phyloP scores from a whole-genome alignment of 2,113 vertebrate genomes.

The Bombycilla garrulus region DNA sequence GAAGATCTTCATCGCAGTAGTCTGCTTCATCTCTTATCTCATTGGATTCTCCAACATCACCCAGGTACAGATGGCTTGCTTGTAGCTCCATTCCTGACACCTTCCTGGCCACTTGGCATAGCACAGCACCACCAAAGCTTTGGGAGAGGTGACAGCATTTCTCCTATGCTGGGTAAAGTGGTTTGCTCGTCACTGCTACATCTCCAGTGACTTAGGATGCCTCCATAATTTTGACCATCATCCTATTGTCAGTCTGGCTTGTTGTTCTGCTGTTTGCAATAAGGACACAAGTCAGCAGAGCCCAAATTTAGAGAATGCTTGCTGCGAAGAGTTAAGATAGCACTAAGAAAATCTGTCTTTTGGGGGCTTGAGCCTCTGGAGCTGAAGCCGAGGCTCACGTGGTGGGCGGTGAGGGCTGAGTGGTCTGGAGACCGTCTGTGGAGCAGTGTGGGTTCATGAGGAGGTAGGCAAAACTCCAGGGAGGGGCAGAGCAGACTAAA shows the following conservation, averaged over 20 bases:
- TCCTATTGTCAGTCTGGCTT: neutral
- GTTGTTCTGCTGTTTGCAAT: neutral
- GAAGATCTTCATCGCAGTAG: constrained; percentile 85
- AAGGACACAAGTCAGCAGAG: neutral
- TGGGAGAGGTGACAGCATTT: neutral
- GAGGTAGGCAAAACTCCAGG: neutral
- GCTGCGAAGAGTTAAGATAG: neutral
- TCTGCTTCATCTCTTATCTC: constrained; percentile 86
- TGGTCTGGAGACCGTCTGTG: neutral
- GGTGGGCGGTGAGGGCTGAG: neutral
- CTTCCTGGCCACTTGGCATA: neutral
- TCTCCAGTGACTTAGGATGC: neutral
- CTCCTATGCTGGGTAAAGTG: neutral
- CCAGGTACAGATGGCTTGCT: constrained; percentile 72
- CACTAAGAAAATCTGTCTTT: neutral
- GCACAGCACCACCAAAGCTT: neutral
- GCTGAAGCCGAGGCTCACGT: neutral
- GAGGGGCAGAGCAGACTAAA: neutral
- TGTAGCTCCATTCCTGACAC: neutral
- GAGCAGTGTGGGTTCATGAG: neutral
- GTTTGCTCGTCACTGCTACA: neutral
- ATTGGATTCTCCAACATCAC: constrained; percentile 91
- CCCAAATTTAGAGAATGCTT: neutral
- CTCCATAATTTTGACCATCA: neutral
- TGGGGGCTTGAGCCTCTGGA: neutral